Percentiles rank a stretch among this genome's conserved stretches.
Conservation (phyloP, 2,888 invertebrate genomes). For the Eulithis testata region DNA sequence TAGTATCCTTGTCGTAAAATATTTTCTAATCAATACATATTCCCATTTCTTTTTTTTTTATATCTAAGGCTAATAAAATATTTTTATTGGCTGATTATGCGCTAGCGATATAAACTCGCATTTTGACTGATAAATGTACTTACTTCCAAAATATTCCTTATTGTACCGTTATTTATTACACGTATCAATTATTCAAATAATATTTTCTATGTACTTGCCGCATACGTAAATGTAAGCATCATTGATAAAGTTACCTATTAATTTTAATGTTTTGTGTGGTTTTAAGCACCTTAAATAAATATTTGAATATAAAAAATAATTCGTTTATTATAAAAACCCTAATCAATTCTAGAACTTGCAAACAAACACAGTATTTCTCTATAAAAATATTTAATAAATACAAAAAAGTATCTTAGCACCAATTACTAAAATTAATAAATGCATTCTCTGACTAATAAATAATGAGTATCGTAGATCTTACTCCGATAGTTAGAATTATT, state of each 20-base stretch:
- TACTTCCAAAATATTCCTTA: background rate
- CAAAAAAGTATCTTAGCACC: slow-evolving; percentile 61
- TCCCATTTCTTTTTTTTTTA: no score
- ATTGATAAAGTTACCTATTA: slow-evolving; percentile 31
- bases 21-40: no score
- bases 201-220: background rate
- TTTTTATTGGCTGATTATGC: no score
- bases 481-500: slow-evolving; percentile 34
- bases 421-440: slow-evolving; percentile 71
- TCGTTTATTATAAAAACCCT: slow-evolving; percentile 15
- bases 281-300: slow-evolving; percentile 20
- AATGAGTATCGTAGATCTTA: slow-evolving; percentile 70
- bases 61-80: no score
- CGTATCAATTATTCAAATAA: background rate
- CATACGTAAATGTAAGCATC: slow-evolving; percentile 2
- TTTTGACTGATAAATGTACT: slow-evolving; percentile 18
- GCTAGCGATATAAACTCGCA: no score
- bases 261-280: slow-evolving; percentile 26
- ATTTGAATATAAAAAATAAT: slow-evolving; percentile 20
- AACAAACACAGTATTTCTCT: slow-evolving; percentile 1
- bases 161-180: background rate
- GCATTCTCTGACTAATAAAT: slow-evolving; percentile 72
- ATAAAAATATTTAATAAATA: slow-evolving; percentile 10
- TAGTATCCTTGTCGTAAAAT: no score
- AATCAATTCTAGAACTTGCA: background rate